Evolutionary conservation across 2,888 invertebrate genomes (phyloP), one percentile per base, ranked within the genome.

Genomic region (Thysanoteuthis rhombus): DNA sequence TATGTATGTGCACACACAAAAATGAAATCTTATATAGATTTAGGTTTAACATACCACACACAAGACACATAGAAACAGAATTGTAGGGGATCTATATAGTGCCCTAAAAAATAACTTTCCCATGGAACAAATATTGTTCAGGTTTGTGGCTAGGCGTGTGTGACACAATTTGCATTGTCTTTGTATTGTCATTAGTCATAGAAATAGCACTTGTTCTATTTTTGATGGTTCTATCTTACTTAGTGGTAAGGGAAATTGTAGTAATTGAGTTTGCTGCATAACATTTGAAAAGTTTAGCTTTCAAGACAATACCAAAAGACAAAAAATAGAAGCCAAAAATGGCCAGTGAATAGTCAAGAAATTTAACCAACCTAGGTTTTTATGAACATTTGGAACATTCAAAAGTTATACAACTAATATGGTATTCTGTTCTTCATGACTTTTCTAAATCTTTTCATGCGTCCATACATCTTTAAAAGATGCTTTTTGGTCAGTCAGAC

Each of bases 121-220:
- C 75, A 75, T n/a, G n/a, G 75, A 75, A 75, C 75, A 58, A 58
- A 58, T 32, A 36, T 36, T 52, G 2, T 75, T 75, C n/a, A 36
- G n/a, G 19, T 22, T 52, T 52, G 52, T 75, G 19, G 16, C 36
- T 75, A 16, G 12, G 75, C 19, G 16, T 75, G 75, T 12, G 10
- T 36, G n/a, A 25, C 12, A 10, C 16, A 16, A 52, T 16, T n/a
- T 75, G 75, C n/a, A 75, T n/a, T 75, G 58, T 28, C 28, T 58
- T 58, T 58, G n/a, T 75, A 75, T n/a, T n/a, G n/a, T n/a, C 75
- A 75, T 75, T 75, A 75, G 75, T 75, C 75, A 75, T n/a, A n/a
- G n/a, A 6, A n/a, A n/a, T n/a, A 75, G n/a, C 75, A 75, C n/a
- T 36, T 75, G 75, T 3, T 75, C 75, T 75, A 75, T 75, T 75